phyloP scores from a whole-genome alignment of 2,888 invertebrate genomes.

The Luffia ferchaultella region DNA sequence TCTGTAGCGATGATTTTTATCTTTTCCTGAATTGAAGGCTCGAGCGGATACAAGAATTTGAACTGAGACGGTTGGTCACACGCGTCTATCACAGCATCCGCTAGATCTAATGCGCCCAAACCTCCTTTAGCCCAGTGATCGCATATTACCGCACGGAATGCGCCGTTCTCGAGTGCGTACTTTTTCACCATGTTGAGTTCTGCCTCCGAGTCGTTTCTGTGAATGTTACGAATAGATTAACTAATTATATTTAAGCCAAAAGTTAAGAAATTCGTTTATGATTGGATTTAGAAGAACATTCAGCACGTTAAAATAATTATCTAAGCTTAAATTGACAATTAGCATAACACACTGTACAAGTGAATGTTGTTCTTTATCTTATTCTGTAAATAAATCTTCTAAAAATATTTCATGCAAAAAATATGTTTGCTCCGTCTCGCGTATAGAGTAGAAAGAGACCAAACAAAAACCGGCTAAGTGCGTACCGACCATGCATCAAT shows the following conservation, averaged over 20 bases:
- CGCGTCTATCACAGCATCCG: slow-evolving; percentile 86
- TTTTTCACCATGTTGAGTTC: slow-evolving; percentile 83
- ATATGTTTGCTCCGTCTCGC: no score
- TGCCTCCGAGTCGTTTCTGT: slow-evolving; percentile 82
- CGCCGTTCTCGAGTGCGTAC: slow-evolving; percentile 80
- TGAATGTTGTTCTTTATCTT: no score
- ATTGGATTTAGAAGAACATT: background rate
- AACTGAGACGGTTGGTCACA: slow-evolving; percentile 71
- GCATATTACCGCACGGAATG: slow-evolving; percentile 86
- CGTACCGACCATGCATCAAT: no score
- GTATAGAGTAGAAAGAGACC: no score
- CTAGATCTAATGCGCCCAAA: slow-evolving; percentile 83
- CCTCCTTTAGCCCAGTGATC: slow-evolving; percentile 94
- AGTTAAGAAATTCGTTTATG: slow-evolving; percentile 2
- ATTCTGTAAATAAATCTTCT: no score
- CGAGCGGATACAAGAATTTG: slow-evolving; percentile 74
- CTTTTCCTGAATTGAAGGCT: slow-evolving; percentile 82
- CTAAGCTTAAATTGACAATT: no score
- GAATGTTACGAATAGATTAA: slow-evolving; percentile 13
- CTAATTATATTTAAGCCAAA: no score
- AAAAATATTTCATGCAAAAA: no score
- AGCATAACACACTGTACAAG: no score
- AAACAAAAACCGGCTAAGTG: no score
- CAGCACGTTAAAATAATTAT: background rate
- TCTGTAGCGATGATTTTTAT: slow-evolving; percentile 86